Percentiles rank a stretch among this genome's conserved stretches.
Evolutionary conservation across 2,113 vertebrate species (phyloP).

Genomic region (Gracilinanus agilis): DNA sequence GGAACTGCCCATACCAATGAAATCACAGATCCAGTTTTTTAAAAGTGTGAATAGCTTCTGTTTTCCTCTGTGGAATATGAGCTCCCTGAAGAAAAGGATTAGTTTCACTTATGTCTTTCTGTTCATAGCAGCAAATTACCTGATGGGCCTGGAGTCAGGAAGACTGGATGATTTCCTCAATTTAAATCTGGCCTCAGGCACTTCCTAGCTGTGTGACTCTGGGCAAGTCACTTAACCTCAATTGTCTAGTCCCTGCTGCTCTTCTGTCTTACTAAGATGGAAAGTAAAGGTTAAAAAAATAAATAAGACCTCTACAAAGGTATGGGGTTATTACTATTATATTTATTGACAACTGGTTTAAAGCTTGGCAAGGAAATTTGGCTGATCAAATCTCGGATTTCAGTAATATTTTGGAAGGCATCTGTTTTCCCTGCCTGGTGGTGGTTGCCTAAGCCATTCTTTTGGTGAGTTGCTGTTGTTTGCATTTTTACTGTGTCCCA

Average conservation of each 20-base stretch:
- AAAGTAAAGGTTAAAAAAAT: too few species aligned
- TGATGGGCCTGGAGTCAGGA: too few species aligned
- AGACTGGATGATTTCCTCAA: too few species aligned
- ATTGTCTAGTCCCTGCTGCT: too few species aligned
- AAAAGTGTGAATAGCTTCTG: not conserved
- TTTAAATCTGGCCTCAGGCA: too few species aligned
- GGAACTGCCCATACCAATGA: not conserved
- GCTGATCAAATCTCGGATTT: not conserved
- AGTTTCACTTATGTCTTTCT: not conserved
- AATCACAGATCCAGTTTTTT: not conserved
- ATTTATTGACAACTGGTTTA: not conserved
- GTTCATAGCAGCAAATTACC: too few species aligned
- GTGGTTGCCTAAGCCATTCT: not conserved
- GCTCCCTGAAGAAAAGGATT: not conserved
- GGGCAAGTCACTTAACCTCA: too few species aligned
- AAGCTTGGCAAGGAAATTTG: not conserved
- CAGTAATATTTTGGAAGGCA: not conserved
- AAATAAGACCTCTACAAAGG: not conserved
- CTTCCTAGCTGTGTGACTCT: too few species aligned
- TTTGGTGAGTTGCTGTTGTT: not conserved
- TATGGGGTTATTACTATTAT: not conserved
- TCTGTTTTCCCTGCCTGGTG: not conserved
- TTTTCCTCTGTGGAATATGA: too few species aligned
- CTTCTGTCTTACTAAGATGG: too few species aligned
- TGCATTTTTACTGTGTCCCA: not conserved